Conservation (phyloP, 2,888 invertebrate species). For the Chaetogeoica ovagalla region DNA sequence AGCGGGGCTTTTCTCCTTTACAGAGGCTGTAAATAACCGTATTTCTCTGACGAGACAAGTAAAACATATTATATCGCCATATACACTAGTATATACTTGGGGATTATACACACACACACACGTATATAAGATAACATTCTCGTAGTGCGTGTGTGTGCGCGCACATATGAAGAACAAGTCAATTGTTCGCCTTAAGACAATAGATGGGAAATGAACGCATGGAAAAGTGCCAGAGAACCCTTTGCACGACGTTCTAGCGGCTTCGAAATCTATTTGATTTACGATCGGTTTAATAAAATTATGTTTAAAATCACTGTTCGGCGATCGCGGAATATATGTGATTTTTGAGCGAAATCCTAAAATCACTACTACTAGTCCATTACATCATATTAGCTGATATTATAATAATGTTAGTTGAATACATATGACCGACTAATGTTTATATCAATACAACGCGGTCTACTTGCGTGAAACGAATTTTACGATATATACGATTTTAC, state of each 20-base stretch:
- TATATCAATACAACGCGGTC: too few species aligned
- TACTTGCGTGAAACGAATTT: too few species aligned
- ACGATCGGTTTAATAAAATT: constrained; percentile 14
- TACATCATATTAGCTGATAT: too few species aligned
- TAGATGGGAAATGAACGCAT: constrained; percentile 32
- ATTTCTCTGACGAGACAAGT: constrained; percentile 32
- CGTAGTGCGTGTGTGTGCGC: background rate
- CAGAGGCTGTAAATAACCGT: constrained; percentile 29
- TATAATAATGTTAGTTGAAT: too few species aligned
- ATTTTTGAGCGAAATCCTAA: too few species aligned
- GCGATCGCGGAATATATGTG: background rate
- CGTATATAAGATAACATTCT: background rate
- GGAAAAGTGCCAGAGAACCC: constrained; percentile 23
- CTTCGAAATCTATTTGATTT: background rate
- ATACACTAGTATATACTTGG: background rate
- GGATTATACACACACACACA: constrained; percentile 1
- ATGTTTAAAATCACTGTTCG: background rate
- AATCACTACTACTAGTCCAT: too few species aligned
- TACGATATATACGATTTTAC: too few species aligned
- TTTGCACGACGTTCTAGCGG: background rate
- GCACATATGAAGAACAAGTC: constrained; percentile 14
- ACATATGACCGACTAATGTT: too few species aligned
- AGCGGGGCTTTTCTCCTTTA: background rate
- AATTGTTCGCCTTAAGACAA: constrained; percentile 44
- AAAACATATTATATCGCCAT: constrained; percentile 30